Evolutionary conservation across 1,140 invertebrate species (phyloP).

Genomic region (Mactra quadrangularis): DNA sequence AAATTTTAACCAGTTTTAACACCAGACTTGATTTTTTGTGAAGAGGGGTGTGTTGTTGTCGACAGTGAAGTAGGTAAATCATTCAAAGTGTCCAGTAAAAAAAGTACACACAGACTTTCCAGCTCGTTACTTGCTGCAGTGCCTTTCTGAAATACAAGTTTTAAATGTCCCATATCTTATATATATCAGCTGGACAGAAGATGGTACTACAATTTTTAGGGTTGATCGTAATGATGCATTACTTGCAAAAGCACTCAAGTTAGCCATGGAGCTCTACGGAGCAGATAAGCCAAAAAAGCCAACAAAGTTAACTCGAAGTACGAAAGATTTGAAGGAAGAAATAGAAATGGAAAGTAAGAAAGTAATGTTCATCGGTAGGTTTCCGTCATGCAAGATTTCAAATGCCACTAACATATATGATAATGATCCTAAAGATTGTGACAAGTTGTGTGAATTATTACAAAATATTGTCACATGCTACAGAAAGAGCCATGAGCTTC

Average conservation of each 20-base stretch:
- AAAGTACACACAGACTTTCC: constrained; percentile 46
- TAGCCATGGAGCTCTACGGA: background rate
- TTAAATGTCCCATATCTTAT: constrained; percentile 10
- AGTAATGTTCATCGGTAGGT: background rate
- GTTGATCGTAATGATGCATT: constrained; percentile 15
- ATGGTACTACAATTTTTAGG: constrained; percentile 25
- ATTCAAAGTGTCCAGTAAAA: constrained; percentile 61
- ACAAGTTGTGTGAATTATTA: background rate
- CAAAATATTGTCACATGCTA: no score
- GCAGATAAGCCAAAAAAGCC: no score
- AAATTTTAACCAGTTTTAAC: constrained; percentile 35
- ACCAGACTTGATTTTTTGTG: constrained; percentile 1
- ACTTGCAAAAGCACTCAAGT: background rate
- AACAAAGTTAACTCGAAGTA: no score
- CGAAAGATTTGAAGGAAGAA: no score
- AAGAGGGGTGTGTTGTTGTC: constrained; percentile 44
- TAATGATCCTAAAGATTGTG: no score
- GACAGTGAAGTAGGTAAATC: background rate
- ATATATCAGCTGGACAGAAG: constrained; percentile 34
- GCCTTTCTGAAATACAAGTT: constrained; percentile 46
- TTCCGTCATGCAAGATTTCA: no score
- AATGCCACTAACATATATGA: background rate
- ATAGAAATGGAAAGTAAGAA: no score
- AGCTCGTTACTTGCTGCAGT: constrained; percentile 50
- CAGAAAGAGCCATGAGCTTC: constrained; percentile 34